A percentile compares a stretch with the other conserved stretches of the same genome.
Conservation (phyloP, 2,888 invertebrate species). For the Mallateleia sp. region DNA sequence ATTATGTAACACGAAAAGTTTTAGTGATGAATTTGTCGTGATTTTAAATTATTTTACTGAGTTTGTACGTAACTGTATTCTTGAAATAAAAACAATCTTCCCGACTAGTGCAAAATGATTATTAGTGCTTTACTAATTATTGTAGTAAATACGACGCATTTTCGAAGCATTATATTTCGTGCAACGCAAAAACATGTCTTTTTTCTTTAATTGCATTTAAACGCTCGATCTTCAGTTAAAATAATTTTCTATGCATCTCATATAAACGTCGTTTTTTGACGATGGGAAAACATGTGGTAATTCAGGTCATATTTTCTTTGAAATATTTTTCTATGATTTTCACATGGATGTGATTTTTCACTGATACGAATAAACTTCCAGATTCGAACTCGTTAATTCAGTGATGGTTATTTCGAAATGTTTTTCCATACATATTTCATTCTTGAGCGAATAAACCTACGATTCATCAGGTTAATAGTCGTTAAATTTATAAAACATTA, state of each 20-base stretch:
- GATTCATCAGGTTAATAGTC: constrained; percentile 1
- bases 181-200: too few species aligned
- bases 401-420: neutral
- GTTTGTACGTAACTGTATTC: neutral
- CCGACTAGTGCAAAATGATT: too few species aligned
- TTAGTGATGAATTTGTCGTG: neutral
- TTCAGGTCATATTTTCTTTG: constrained; percentile 24
- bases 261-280: neutral
- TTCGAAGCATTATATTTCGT: too few species aligned
- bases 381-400: neutral
- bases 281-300: neutral
- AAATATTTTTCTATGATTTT: constrained; percentile 6
- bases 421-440: neutral
- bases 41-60: neutral
- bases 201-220: neutral
- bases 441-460: neutral
- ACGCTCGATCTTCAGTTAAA: too few species aligned
- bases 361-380: constrained; percentile 4
- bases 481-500: constrained; percentile 1
- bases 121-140: too few species aligned
- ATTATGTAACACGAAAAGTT: neutral
- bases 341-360: constrained; percentile 14
- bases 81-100: too few species aligned
- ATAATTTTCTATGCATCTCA: too few species aligned
- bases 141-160: too few species aligned